Percentiles rank a stretch among this genome's conserved stretches.
Conservation (phyloP, 2,113 vertebrate species). For the Morone chrysops region DNA sequence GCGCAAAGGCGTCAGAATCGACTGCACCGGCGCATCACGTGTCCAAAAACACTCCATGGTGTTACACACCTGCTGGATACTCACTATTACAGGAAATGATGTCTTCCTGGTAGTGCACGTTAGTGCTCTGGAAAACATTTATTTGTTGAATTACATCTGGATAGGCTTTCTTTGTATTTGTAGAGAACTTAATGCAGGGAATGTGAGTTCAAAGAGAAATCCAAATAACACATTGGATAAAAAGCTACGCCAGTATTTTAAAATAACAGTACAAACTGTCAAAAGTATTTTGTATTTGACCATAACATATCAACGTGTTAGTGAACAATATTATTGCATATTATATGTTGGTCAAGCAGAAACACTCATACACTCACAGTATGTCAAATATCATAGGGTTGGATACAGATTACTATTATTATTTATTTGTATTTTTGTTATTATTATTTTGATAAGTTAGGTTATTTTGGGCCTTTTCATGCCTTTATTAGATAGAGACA, state of each 20-base stretch:
- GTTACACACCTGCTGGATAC: conserved; percentile 48
- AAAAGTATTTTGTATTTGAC: not conserved
- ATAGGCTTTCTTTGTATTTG: not conserved
- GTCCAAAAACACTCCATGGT: conserved; percentile 28
- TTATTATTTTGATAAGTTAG: no score
- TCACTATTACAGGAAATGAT: not conserved
- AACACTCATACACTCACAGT: no score
- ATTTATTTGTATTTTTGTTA: no score
- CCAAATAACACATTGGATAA: not conserved
- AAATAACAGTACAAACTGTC: not conserved
- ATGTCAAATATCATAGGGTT: not conserved
- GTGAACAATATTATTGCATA: not conserved
- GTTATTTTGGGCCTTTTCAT: no score
- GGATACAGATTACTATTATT: no score
- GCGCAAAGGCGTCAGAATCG: conserved; percentile 42
- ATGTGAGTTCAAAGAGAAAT: not conserved
- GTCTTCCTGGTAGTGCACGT: not conserved
- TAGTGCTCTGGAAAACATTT: not conserved
- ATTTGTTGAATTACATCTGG: not conserved
- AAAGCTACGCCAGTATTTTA: not conserved
- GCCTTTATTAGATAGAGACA: no score
- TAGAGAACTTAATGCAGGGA: no score
- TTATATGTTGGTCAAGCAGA: not conserved
- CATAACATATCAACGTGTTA: not conserved
- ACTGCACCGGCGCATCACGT: conserved; percentile 68